A percentile compares a stretch with the other conserved stretches of the same genome.
These are phyloP conservation scores for Toxonevra muliebris DNA, from an alignment of 2,888 invertebrate species.

Conservation along the genomic window DNA sequence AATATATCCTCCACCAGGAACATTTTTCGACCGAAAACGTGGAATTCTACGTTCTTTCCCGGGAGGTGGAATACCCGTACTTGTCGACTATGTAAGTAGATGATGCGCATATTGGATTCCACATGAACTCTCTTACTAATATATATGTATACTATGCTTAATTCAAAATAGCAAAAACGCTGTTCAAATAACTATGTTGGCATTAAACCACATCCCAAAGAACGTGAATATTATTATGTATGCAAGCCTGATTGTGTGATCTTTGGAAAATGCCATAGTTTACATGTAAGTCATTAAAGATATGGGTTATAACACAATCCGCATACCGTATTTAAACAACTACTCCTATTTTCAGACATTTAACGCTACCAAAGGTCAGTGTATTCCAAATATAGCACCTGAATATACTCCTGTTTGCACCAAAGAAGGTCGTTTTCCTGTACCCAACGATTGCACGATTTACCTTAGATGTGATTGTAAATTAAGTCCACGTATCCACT, in stretches of 20 bases:
- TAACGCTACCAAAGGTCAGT: constrained; percentile 49
- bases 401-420: constrained; percentile 51
- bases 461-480: constrained; percentile 60
- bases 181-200: constrained; percentile 61
- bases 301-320: neutral
- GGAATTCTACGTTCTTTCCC: constrained; percentile 57
- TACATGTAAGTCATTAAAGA: constrained; percentile 49
- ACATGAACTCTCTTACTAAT: neutral
- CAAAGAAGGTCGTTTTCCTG: constrained; percentile 58
- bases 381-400: constrained; percentile 47
- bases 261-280: constrained; percentile 61
- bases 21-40: constrained; percentile 57
- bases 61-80: constrained; percentile 63
- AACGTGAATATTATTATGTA: constrained; percentile 64
- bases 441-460: constrained; percentile 56
- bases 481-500: constrained; percentile 51
- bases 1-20: constrained; percentile 38
- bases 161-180: constrained; percentile 53
- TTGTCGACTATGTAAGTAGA: constrained; percentile 58
- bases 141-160: neutral
- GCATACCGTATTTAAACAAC: neutral
- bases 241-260: constrained; percentile 63
- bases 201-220: constrained; percentile 61
- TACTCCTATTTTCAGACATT: constrained; percentile 45
- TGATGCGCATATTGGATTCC: neutral